phyloP scores from a whole-genome alignment of 2,888 invertebrate genomes.

The Timandra comae region DNA sequence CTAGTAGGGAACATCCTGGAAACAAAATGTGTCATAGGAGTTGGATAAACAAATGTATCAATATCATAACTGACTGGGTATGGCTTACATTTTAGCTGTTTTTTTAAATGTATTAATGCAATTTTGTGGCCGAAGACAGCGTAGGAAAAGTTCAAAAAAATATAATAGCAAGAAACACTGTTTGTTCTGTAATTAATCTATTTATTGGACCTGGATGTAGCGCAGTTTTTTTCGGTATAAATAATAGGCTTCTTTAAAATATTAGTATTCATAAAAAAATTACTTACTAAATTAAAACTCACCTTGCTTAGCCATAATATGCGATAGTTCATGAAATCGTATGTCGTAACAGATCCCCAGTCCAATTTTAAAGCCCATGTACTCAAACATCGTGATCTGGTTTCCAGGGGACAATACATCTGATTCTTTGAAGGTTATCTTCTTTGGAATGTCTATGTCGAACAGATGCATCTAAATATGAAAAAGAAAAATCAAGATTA shows the following conservation, averaged over 20 bases:
- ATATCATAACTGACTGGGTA: too few species aligned
- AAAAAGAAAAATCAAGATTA: background rate
- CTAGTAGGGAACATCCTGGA: slow-evolving; percentile 87
- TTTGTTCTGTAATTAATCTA: too few species aligned
- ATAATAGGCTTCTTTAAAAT: too few species aligned
- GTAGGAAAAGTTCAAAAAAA: too few species aligned
- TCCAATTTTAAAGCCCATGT: slow-evolving; percentile 85
- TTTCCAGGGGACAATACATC: slow-evolving; percentile 87
- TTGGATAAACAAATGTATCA: too few species aligned
- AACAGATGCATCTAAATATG: slow-evolving; percentile 89
- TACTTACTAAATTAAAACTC: background rate
- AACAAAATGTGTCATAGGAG: too few species aligned
- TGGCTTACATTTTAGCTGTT: too few species aligned
- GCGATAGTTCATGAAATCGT: slow-evolving; percentile 92
- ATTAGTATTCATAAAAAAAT: too few species aligned
- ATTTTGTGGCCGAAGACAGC: too few species aligned
- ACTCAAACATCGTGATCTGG: slow-evolving; percentile 83
- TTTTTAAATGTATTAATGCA: slow-evolving; percentile 1
- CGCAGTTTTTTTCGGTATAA: too few species aligned
- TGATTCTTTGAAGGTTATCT: slow-evolving; percentile 95
- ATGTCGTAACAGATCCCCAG: slow-evolving; percentile 97
- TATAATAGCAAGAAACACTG: too few species aligned
- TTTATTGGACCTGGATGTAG: too few species aligned
- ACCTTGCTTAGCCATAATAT: slow-evolving; percentile 77
- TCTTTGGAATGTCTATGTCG: slow-evolving; percentile 95